Evolutionary conservation across 2,797 vertebrate species (phyloP).

Genomic region (Chanos chanos): DNA sequence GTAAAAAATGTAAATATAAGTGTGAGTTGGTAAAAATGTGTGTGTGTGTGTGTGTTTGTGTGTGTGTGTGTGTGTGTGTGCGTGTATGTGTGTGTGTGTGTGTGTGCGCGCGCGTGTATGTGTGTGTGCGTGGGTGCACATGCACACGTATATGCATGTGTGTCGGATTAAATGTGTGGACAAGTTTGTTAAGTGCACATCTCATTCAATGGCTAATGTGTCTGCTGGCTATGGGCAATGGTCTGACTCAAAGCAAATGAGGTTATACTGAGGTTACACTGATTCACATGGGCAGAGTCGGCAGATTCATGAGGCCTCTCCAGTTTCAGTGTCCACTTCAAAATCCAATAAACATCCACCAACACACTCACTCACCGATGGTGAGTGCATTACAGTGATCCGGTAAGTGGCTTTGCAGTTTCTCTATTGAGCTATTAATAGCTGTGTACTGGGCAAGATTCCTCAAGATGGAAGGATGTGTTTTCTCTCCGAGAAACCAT

Average conservation of each 20-base stretch:
- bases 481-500: not conserved
- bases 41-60: not conserved
- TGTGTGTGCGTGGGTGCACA: too few species aligned
- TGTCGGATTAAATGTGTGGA: too few species aligned
- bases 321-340: constrained; percentile 29
- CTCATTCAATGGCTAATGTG: constrained; percentile 14
- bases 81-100: not conserved
- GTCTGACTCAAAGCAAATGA: constrained; percentile 6
- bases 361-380: constrained; percentile 21
- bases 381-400: constrained; percentile 23
- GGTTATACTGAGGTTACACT: constrained; percentile 17
- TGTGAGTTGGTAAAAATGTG: too few species aligned
- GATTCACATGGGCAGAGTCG: constrained; percentile 4
- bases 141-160: not conserved
- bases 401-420: constrained; percentile 17
- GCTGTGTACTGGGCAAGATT: constrained; percentile 8
- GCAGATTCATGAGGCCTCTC: constrained; percentile 33
- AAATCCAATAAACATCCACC: constrained; percentile 28
- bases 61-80: too few species aligned
- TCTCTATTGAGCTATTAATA: constrained; percentile 31
- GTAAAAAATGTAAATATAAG: too few species aligned
- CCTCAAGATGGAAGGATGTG: constrained; percentile 6
- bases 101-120: not conserved
- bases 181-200: constrained; percentile 12
- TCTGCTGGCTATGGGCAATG: constrained; percentile 10